These are phyloP conservation scores for Halictus rubicundus DNA, from an alignment of 1,140 invertebrate species.

Conservation along the genomic window DNA sequence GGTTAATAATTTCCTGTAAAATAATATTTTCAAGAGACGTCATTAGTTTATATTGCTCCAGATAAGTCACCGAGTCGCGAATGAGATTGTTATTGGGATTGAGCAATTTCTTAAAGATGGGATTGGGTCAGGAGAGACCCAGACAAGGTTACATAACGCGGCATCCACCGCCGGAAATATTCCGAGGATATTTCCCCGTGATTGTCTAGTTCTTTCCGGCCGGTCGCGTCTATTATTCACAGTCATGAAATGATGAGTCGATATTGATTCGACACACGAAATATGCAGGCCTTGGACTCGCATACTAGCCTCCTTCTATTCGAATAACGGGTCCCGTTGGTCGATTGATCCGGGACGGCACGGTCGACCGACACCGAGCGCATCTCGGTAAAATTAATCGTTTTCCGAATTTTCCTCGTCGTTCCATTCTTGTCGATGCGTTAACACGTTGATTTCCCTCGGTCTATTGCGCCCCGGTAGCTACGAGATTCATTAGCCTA, in stretches of 20 bases:
- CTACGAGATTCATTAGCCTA: not conserved
- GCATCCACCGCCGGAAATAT: not conserved
- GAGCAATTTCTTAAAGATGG: no score
- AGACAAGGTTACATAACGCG: not conserved
- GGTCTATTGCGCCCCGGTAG: not conserved
- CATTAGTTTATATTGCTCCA: no score
- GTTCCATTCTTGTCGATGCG: not conserved
- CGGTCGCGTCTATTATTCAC: not conserved
- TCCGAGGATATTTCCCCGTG: not conserved
- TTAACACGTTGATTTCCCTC: not conserved
- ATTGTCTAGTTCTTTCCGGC: not conserved
- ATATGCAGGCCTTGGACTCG: not conserved
- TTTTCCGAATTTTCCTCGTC: not conserved
- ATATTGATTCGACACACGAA: conserved; percentile 5
- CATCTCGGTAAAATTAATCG: not conserved
- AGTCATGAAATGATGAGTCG: conserved; percentile 6
- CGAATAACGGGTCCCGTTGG: not conserved
- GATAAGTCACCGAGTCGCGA: no score
- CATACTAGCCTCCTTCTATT: not conserved
- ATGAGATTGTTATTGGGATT: no score
- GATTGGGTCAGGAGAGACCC: no score
- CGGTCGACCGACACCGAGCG: not conserved
- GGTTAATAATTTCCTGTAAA: no score
- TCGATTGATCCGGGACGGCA: not conserved
- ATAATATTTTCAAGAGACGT: no score